A percentile compares a stretch with the other conserved stretches of the same genome.
These are phyloP conservation scores for Onchidella celtica DNA, from an alignment of 2,888 invertebrate species.

Conservation along the genomic window DNA sequence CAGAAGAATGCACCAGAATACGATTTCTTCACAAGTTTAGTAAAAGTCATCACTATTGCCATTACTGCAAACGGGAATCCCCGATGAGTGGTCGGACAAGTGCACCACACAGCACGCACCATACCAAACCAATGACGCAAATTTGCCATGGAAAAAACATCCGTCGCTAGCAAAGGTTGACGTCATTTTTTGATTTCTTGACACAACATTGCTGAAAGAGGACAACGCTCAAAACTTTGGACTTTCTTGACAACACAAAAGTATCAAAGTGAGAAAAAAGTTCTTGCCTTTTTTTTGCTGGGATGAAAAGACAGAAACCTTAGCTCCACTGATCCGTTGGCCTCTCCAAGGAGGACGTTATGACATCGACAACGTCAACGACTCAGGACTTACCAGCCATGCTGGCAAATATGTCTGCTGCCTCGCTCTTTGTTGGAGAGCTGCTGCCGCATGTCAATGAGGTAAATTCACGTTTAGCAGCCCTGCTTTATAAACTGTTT, in stretches of 20 bases:
- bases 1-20: too few relatives aligned
- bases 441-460: conserved; percentile 49
- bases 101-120: too few relatives aligned
- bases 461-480: conserved; percentile 15
- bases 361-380: conserved; percentile 49
- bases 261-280: conserved; percentile 32
- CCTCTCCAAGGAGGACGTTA: conserved; percentile 42
- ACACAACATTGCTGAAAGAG: conserved; percentile 39
- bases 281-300: conserved; percentile 47
- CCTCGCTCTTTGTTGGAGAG: conserved; percentile 49
- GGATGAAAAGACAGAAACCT: conserved; percentile 44
- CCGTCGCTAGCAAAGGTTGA: conserved; percentile 32
- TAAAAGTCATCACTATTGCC: too few relatives aligned
- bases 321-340: conserved; percentile 43
- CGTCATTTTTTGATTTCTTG: conserved; percentile 40
- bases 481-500: too few relatives aligned
- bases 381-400: conserved; percentile 44
- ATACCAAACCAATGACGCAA: too few relatives aligned
- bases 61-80: too few relatives aligned
- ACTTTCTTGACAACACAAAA: conserved; percentile 22
- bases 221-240: conserved; percentile 50
- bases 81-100: too few relatives aligned
- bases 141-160: conserved; percentile 11
- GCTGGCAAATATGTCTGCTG: conserved; percentile 50
- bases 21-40: too few relatives aligned